Evolutionary conservation across 1,140 invertebrate species (phyloP).

Genomic region (Lepidurus apus): DNA sequence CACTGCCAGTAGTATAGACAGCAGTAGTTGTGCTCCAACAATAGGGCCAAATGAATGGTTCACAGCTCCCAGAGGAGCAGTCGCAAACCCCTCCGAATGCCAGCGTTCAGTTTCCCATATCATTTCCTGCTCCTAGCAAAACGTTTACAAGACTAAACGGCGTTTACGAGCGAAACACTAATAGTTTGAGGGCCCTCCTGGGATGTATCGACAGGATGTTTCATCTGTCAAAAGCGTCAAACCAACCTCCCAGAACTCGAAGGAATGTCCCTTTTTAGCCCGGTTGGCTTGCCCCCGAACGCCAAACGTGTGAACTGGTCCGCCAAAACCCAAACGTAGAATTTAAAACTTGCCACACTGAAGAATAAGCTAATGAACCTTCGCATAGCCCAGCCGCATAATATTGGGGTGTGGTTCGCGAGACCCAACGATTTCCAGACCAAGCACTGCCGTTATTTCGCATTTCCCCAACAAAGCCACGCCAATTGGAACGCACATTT

Average conservation of each 20-base stretch:
- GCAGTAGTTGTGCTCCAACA: background rate
- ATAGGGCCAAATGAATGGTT: background rate
- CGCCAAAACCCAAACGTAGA: no score
- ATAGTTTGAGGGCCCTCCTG: conserved; percentile 9
- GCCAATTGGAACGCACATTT: no score
- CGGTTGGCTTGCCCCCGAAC: no score
- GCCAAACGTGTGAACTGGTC: no score
- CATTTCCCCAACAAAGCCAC: no score
- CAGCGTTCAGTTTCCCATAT: background rate
- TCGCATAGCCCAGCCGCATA: no score
- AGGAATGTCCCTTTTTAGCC: background rate
- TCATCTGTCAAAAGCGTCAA: background rate
- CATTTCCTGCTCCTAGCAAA: background rate
- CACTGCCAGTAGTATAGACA: background rate
- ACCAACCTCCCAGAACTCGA: background rate
- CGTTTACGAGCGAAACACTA: conserved; percentile 4
- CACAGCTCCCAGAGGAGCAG: background rate
- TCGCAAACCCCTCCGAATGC: background rate
- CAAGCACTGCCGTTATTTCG: no score
- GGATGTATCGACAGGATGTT: background rate
- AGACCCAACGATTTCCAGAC: no score
- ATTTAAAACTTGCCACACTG: no score
- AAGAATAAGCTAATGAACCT: no score
- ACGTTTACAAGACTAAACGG: background rate
- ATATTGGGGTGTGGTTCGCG: no score